Conservation (phyloP, 1,140 invertebrate genomes). For the Trissolcus basalis region DNA sequence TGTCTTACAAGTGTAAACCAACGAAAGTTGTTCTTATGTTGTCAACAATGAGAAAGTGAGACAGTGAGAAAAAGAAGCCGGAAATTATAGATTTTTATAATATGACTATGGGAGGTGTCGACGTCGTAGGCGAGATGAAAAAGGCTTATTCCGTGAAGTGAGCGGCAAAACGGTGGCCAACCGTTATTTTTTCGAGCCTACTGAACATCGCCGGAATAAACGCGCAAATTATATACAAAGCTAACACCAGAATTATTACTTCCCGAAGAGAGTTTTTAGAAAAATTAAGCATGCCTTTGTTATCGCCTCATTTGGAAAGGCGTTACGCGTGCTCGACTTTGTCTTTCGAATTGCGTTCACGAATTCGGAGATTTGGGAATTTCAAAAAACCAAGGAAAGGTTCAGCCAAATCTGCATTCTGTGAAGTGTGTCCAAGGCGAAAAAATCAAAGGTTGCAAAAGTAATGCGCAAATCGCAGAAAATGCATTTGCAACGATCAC, state of each 20-base stretch:
- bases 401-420: background rate
- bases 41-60: slow-evolving; percentile 60
- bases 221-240: slow-evolving; percentile 43
- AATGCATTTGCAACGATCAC: no score
- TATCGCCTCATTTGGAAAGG: slow-evolving; percentile 2
- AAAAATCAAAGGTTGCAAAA: slow-evolving; percentile 16
- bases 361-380: background rate
- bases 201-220: slow-evolving; percentile 27
- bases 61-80: slow-evolving; percentile 12
- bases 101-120: slow-evolving; percentile 64
- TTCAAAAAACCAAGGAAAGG: slow-evolving; percentile 4
- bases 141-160: slow-evolving; percentile 57
- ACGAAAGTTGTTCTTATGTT: slow-evolving; percentile 61
- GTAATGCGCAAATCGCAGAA: background rate
- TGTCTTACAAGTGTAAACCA: slow-evolving; percentile 66
- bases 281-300: background rate
- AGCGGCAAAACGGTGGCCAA: slow-evolving; percentile 62
- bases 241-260: background rate
- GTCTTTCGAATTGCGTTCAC: slow-evolving; percentile 7
- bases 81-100: slow-evolving; percentile 63
- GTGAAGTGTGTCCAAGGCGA: slow-evolving; percentile 7
- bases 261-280: background rate
- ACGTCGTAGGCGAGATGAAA: slow-evolving; percentile 64
- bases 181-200: slow-evolving; percentile 61
- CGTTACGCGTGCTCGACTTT: slow-evolving; percentile 6